A percentile compares a stretch with the other conserved stretches of the same genome.
These are phyloP conservation scores for Aurelia sp. DNA, from an alignment of 30 jellyfish, hydroid and myxozoan genomes.

Conservation along the genomic window DNA sequence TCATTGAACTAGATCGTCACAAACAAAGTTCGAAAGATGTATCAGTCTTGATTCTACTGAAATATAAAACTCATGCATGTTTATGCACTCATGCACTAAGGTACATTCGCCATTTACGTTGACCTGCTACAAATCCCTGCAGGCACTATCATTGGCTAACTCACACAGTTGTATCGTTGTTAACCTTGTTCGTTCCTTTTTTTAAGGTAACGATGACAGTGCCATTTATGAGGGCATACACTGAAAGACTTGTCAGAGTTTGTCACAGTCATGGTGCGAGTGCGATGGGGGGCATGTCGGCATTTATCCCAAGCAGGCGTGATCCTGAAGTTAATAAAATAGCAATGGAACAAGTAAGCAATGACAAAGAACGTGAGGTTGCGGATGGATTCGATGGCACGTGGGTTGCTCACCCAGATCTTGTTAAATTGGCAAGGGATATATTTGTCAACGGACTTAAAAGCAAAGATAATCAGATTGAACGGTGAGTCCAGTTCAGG, in stretches of 20 bases:
- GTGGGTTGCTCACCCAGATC: slow-evolving; percentile 98
- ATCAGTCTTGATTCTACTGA: no score
- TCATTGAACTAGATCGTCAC: no score
- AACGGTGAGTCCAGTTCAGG: slow-evolving; percentile 41
- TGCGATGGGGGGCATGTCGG: slow-evolving; percentile 99
- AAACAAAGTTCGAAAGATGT: no score
- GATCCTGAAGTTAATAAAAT: slow-evolving; percentile 85
- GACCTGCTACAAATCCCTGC: no score
- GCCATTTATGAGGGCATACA: slow-evolving; percentile 87
- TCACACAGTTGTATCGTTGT: no score
- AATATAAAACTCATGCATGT: no score
- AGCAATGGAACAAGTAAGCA: slow-evolving; percentile 87
- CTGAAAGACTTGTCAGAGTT: slow-evolving; percentile 86
- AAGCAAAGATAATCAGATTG: slow-evolving; percentile 77
- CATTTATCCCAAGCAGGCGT: slow-evolving; percentile 95
- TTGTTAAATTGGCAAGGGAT: slow-evolving; percentile 84
- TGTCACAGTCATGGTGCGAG: slow-evolving; percentile 95
- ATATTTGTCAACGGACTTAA: slow-evolving; percentile 72
- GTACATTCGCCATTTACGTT: no score
- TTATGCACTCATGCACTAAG: no score
- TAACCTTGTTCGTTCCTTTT: neutral
- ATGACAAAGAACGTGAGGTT: slow-evolving; percentile 90
- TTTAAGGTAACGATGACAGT: slow-evolving; percentile 91
- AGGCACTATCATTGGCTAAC: no score
- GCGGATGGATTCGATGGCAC: slow-evolving; percentile 95